Evolutionary conservation across 1,140 invertebrate genomes (phyloP).

Genomic region (Macrosteles quadrilineatus): DNA sequence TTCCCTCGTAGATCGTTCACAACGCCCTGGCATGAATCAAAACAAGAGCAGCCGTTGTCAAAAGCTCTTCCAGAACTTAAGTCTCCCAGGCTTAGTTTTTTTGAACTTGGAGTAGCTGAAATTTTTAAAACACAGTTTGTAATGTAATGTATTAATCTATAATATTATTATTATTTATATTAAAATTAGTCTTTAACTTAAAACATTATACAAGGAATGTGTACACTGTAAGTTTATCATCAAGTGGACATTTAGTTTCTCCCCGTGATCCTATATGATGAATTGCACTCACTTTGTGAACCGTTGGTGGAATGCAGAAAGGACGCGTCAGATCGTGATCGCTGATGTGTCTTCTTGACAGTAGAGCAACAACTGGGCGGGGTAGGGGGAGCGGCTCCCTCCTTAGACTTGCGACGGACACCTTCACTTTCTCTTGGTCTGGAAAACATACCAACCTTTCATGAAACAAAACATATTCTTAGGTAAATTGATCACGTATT

Average conservation of each 20-base stretch:
- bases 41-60: slow-evolving; percentile 94
- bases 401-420: slow-evolving; percentile 44
- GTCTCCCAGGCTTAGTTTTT: slow-evolving; percentile 68
- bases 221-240: too few species aligned
- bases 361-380: slow-evolving; percentile 20
- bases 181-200: too few species aligned
- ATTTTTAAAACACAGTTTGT: too few species aligned
- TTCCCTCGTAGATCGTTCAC: slow-evolving; percentile 73
- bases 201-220: too few species aligned
- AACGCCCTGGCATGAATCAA: slow-evolving; percentile 71
- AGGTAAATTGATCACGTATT: too few species aligned
- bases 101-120: neutral
- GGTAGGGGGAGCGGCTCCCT: neutral
- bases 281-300: too few species aligned
- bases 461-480: too few species aligned
- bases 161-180: too few species aligned
- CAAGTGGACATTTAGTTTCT: too few species aligned
- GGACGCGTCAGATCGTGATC: slow-evolving; percentile 91
- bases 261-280: too few species aligned
- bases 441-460: too few species aligned
- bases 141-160: too few species aligned
- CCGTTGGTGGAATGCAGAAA: slow-evolving; percentile 52
- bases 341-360: slow-evolving; percentile 73
- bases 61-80: slow-evolving; percentile 91
- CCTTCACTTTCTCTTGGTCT: slow-evolving; percentile 53